Base-by-base conservation (phyloP, 1,140 invertebrate species). In the Dinothrombium tinctorium region DNA sequence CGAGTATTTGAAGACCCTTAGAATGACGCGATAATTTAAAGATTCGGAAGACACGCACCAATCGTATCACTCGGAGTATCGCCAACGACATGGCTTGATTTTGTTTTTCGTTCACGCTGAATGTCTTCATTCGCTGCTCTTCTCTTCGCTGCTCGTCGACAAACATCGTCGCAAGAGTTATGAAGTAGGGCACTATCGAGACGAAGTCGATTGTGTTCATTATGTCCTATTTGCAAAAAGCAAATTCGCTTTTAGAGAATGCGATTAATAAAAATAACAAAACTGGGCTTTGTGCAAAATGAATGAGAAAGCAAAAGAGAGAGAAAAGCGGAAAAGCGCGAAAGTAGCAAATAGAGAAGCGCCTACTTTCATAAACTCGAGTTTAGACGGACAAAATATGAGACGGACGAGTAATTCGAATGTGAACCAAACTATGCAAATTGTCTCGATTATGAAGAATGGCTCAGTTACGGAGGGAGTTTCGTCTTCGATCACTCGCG, bases 151-250 rank as follows among this genome's bases (percentile, higher is more conserved):
- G n/a, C n/a, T n/a, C n/a, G n/a, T 38, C 22, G 15, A 24, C 37
- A 2, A 95, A 78, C 45, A 94, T 87, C 47, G 89, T 96, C 57
- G 84, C 87, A 63, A 98, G 69, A 50, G 92, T 96, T 61, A 98
- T 84, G 70, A 98, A 96, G 65, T 96, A 99, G 50, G 94, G 94
- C 68, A 95, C 86, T 69, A 99, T 96, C 57, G 94, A 86, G 63
- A 89, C 84, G 62, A 98, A 81, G 64, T 99, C 94, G 64, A 99
- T 95, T 64, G 92, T 82, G 69, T 98, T 98, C 79, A 96, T 90
- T 59, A 96, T 79, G 69, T 89, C 89, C 65, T 84, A 65, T 95
- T 98, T 51, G 94, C 92, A n/a, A n/a, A n/a, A n/a, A n/a, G 14
- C n/a, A n/a, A n/a, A n/a, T n/a, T n/a, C n/a, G n/a, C n/a, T n/a